Evolutionary conservation across 2,797 vertebrate species (phyloP).

Genomic region (Austrolebias charrua): DNA sequence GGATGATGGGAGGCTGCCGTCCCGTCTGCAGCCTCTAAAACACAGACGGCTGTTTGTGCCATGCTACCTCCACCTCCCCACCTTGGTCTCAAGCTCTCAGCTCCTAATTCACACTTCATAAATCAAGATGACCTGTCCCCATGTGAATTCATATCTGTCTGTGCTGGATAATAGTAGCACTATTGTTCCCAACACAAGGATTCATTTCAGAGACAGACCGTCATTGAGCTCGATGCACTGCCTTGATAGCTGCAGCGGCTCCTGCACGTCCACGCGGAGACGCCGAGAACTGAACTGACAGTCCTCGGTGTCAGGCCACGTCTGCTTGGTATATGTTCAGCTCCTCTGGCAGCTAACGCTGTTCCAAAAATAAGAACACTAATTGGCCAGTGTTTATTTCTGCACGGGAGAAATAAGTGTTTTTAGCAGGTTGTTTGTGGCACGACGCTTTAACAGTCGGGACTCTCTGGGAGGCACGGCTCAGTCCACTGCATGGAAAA

Average conservation of each 20-base stretch:
- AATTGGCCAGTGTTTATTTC: slow-evolving; percentile 80
- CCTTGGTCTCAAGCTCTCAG: slow-evolving; percentile 68
- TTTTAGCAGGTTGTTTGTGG: slow-evolving; percentile 79
- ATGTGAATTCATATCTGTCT: slow-evolving; percentile 67
- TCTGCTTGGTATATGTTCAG: slow-evolving; percentile 55
- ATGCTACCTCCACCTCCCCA: slow-evolving; percentile 37
- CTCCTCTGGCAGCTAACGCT: slow-evolving; percentile 56
- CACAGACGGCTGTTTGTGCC: slow-evolving; percentile 75
- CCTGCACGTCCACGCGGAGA: slow-evolving; percentile 28
- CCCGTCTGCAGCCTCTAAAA: slow-evolving; percentile 61
- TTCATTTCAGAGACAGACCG: slow-evolving; percentile 48
- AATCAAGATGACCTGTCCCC: slow-evolving; percentile 76
- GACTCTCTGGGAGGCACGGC: slow-evolving; percentile 78
- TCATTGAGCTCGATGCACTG: slow-evolving; percentile 2
- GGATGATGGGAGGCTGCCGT: slow-evolving; percentile 50
- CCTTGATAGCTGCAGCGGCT: slow-evolving; percentile 38
- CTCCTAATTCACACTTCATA: slow-evolving; percentile 79
- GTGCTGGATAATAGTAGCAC: slow-evolving; percentile 61
- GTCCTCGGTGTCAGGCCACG: slow-evolving; percentile 50
- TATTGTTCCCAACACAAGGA: slow-evolving; percentile 58
- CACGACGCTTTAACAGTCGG: slow-evolving; percentile 59
- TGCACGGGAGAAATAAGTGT: slow-evolving; percentile 72
- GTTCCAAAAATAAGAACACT: slow-evolving; percentile 76
- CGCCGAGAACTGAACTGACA: slow-evolving; percentile 14
- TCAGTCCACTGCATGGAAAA: slow-evolving; percentile 73